Base-by-base conservation (phyloP, 2,113 vertebrate genomes). In the Acrocephalus arundinaceus region DNA sequence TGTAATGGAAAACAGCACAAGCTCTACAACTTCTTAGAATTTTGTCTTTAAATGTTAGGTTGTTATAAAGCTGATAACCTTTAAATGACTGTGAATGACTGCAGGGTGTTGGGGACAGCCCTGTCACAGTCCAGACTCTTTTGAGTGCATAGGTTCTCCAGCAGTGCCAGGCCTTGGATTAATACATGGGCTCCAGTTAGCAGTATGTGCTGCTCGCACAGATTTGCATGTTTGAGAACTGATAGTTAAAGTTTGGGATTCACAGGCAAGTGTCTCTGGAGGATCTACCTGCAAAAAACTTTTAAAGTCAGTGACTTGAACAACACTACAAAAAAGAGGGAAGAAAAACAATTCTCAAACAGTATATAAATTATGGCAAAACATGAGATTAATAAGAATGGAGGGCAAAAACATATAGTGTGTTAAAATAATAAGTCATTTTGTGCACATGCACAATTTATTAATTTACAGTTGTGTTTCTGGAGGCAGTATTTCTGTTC, bases 401-500 rank as follows among this genome's bases (percentile, higher is more conserved):
- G 57, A 90, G 77, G 52, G 45, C 35, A 74, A 86, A 86, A 85
- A 49, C 63, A 74, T 16, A 31, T 31, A 68, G 25, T 54, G 15
- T 75, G 49, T 70, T 90, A 78, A 85, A 90, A 68, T 70, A 91
- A 63, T 61, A 85, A 93, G 82, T 76, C 37, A 58, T 61, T 93
- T 92, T 57, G 58, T 61, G 57, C 61, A 41, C 54, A 72, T 0
- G 4, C 79, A 52, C 35, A 12, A n/a, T 89, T 88, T 87, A 91
- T 82, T 93, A 91, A 92, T 92, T 85, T 87, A 54, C 58, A 78
- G 8, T 72, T 93, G 20, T 46, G 15, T 92, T 93, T 84, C 87
- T 94, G 76, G 82, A 90, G 52, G 68, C 90, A 87, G 11, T 48
- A 67, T 95, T 92, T 86, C 88, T 86, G 57, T 86, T 90, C 15